Conservation (phyloP, 2,797 vertebrate genomes). For the Carapus acus region DNA sequence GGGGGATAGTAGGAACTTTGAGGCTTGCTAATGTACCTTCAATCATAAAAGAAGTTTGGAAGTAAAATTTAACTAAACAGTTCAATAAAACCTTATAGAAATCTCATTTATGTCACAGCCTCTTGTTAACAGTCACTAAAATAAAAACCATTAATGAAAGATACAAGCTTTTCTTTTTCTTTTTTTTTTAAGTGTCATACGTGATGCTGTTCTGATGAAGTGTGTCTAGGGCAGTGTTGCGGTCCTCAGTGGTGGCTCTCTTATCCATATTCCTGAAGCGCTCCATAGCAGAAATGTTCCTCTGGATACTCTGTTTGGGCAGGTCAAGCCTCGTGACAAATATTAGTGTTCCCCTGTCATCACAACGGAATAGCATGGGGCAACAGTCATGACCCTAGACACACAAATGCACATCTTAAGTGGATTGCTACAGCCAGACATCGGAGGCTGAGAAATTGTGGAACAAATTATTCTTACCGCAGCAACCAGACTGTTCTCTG, state of each 20-base stretch:
- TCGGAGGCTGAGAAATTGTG: neutral
- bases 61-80: too few species aligned
- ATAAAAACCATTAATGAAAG: too few species aligned
- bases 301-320: conserved; percentile 97
- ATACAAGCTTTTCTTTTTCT: too few species aligned
- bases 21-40: too few species aligned
- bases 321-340: conserved; percentile 96
- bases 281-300: conserved; percentile 98
- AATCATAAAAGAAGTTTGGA: too few species aligned
- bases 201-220: conserved; percentile 98
- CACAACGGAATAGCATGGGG: conserved; percentile 97
- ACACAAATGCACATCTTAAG: neutral
- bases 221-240: conserved; percentile 89
- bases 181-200: too few species aligned
- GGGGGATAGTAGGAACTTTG: too few species aligned
- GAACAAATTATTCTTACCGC: conserved; percentile 76
- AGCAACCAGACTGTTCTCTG: conserved; percentile 94
- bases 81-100: too few species aligned
- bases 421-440: neutral
- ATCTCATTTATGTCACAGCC: too few species aligned
- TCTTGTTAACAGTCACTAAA: too few species aligned
- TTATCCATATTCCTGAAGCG: conserved; percentile 99
- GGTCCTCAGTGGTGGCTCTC: conserved; percentile 93
- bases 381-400: conserved; percentile 95
- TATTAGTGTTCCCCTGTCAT: conserved; percentile 85